Base-by-base conservation (phyloP, 2,113 vertebrate genomes). In the Indri indri region DNA sequence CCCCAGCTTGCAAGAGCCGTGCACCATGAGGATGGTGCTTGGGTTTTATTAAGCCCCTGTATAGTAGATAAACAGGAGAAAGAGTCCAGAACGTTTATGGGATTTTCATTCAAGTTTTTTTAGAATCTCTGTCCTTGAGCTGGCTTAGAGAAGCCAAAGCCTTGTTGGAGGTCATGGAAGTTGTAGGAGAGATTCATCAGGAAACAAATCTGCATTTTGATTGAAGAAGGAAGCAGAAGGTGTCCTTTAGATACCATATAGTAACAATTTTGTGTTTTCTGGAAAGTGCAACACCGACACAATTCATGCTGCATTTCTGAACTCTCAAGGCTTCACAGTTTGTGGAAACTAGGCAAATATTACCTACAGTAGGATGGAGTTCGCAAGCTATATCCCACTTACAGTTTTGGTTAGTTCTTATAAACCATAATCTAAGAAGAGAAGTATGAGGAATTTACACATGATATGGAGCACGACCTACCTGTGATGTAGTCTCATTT, bases 61-160 rank as follows among this genome's bases (percentile, higher is more conserved):
- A 3, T 65, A 63, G 45, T 50, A 5, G 14, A 3, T 91, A 45
- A 86, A 52, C 65, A 68, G 70, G 40, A 91, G 23, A 57, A 94
- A 81, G 86, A 77, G n/a, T 25, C 9, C 34, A 20, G 22, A 73
- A n/a, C 74, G 87, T 83, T 3, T 11, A 14, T 79, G 63, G 42
- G 50, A 37, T 87, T 88, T 96, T 83, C 10, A 68, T 22, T 74
- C 2, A n/a, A 1, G 61, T 87, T 90, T 32, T 97, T 97, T 79
- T 6, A 87, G n/a, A 68, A 32, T 82, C 34, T 77, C 40, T 95
- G 17, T 32, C 13, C 11, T 86, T 82, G 23, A 79, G 37, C 30
- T 93, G 42, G 25, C n/a, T 93, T 83, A 80, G 17, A 70, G 47
- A 91, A 84, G 13, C 32, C 18, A 11, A 52, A 91, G 17, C 45